Evolutionary conservation across 2,113 vertebrate genomes (phyloP).

Genomic region (Platycercus adscitus): DNA sequence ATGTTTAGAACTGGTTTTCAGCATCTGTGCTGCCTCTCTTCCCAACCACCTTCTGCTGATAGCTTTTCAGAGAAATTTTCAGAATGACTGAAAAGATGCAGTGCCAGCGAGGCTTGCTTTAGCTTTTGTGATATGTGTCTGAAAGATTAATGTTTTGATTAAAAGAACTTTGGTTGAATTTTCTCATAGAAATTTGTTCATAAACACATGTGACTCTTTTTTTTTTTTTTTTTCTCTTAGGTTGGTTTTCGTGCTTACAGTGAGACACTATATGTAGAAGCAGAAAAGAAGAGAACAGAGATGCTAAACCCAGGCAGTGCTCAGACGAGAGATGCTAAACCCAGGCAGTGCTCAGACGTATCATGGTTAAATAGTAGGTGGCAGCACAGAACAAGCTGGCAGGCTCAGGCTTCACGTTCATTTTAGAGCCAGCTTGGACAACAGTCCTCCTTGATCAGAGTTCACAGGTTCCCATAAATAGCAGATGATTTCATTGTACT

Average conservation of each 20-base stretch:
- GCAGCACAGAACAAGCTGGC: background rate
- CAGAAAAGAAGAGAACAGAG: background rate
- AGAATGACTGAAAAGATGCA: slow-evolving; percentile 27
- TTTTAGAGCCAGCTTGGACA: background rate
- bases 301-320: background rate
- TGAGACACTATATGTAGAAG: background rate
- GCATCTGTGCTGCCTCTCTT: slow-evolving; percentile 28
- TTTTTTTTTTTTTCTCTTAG: slow-evolving; percentile 44
- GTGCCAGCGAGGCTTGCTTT: slow-evolving; percentile 16
- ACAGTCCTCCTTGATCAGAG: background rate
- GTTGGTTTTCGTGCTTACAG: background rate
- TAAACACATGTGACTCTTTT: slow-evolving; percentile 18
- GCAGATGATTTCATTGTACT: background rate
- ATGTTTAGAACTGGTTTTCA: slow-evolving; percentile 57
- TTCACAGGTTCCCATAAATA: slow-evolving; percentile 29
- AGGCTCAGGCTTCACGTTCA: background rate
- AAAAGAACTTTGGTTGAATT: slow-evolving; percentile 69
- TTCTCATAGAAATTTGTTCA: slow-evolving; percentile 69
- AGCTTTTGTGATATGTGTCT: slow-evolving; percentile 51
- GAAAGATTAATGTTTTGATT: slow-evolving; percentile 75
- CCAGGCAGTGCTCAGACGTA: background rate
- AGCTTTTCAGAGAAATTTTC: slow-evolving; percentile 13
- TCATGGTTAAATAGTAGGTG: background rate
- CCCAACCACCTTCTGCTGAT: slow-evolving; percentile 22
- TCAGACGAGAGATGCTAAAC: background rate